Evolutionary conservation across 2,797 vertebrate genomes (phyloP).

Genomic region (Microctenopoma steveboyesi): DNA sequence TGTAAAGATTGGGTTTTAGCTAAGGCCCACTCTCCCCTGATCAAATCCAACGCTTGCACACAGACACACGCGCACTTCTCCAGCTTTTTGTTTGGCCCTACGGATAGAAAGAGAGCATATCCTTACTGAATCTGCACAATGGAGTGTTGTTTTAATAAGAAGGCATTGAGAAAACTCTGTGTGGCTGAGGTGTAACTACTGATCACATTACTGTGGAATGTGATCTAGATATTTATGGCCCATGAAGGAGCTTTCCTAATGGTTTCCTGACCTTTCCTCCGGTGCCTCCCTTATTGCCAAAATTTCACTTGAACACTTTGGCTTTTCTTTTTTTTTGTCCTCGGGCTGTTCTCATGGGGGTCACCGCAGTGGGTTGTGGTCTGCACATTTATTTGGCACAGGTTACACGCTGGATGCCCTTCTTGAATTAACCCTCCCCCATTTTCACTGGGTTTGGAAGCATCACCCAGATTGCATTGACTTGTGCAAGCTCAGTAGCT

Average conservation of each 20-base stretch:
- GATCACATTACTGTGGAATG: constrained; percentile 16
- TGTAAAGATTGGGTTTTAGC: constrained; percentile 18
- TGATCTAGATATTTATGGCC: constrained; percentile 6
- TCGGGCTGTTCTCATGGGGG: too few relatives aligned
- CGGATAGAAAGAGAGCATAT: not conserved
- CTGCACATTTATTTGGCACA: too few relatives aligned
- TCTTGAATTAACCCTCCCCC: too few relatives aligned
- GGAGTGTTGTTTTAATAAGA: constrained; percentile 1
- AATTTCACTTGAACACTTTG: not conserved
- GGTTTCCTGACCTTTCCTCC: constrained; percentile 3
- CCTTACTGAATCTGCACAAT: not conserved
- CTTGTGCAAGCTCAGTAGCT: too few relatives aligned
- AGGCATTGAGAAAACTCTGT: not conserved
- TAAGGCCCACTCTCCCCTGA: constrained; percentile 10
- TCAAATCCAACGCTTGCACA: constrained; percentile 8
- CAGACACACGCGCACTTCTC: not conserved
- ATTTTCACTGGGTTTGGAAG: too few relatives aligned
- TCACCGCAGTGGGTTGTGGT: too few relatives aligned
- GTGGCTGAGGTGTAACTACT: not conserved
- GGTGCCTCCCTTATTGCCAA: not conserved
- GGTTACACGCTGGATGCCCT: too few relatives aligned
- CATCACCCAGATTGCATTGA: too few relatives aligned
- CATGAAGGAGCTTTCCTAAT: not conserved
- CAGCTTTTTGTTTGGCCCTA: not conserved
- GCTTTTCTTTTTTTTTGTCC: too few relatives aligned